phyloP scores from a whole-genome alignment of 1,140 invertebrate species.

The Aplysia californica region DNA sequence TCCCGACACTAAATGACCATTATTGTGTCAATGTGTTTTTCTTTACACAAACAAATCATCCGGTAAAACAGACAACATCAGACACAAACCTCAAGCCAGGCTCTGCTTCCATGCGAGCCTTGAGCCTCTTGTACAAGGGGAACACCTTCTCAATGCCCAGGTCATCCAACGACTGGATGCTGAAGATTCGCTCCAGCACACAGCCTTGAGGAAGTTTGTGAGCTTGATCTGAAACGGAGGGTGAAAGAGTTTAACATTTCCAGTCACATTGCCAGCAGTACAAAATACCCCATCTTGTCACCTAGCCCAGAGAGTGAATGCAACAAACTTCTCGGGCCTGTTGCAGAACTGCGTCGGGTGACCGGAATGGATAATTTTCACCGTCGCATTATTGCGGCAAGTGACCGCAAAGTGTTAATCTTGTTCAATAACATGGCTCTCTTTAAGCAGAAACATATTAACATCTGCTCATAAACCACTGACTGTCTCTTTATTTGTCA shows the following conservation, averaged over 20 bases:
- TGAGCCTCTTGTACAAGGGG: conserved; percentile 48
- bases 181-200: conserved; percentile 53
- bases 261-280: not conserved
- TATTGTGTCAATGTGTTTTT: not conserved
- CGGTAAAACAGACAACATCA: not conserved
- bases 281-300: not conserved
- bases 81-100: conserved; percentile 41
- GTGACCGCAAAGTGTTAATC: too few relatives aligned
- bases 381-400: not conserved
- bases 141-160: conserved; percentile 56
- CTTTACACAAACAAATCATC: not conserved
- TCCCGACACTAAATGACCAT: not conserved
- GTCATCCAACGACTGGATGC: conserved; percentile 51
- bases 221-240: not conserved
- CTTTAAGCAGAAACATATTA: too few relatives aligned
- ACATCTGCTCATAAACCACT: too few relatives aligned
- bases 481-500: too few relatives aligned
- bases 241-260: not conserved
- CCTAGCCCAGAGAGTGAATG: not conserved
- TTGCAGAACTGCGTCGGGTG: too few relatives aligned
- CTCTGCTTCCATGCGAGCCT: conserved; percentile 37
- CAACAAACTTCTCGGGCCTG: too few relatives aligned
- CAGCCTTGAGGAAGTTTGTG: conserved; percentile 41
- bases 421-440: too few relatives aligned
- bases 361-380: too few relatives aligned